A percentile compares a stretch with the other conserved stretches of the same genome.
Conservation (phyloP, 2,113 vertebrate genomes). For the Ceuthmochares aereus region DNA sequence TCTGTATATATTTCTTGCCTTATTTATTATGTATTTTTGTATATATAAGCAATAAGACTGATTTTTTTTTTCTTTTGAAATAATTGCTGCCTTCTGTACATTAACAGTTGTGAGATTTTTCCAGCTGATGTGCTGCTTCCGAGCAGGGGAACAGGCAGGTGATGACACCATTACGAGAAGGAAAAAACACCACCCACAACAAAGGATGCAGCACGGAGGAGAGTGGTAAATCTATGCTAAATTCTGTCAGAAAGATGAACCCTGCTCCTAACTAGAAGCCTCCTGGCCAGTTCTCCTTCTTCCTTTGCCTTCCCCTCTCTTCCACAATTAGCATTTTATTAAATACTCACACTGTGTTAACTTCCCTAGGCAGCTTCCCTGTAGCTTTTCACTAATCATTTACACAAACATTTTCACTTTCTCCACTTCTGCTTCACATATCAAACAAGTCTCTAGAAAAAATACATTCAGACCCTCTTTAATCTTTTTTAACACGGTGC, state of each 20-base stretch:
- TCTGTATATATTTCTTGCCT: background rate
- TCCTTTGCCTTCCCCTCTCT: background rate
- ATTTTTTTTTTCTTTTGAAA: background rate
- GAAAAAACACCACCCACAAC: accelerated
- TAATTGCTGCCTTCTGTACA: background rate
- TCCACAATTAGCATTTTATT: background rate
- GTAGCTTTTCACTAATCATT: background rate
- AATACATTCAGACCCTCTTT: background rate
- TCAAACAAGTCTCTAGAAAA: background rate
- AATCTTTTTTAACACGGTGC: background rate
- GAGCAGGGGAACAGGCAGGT: background rate
- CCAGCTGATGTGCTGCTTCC: background rate
- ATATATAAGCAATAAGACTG: background rate
- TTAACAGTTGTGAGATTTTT: background rate
- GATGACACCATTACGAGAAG: background rate
- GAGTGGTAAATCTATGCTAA: background rate
- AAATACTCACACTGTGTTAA: background rate
- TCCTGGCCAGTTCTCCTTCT: background rate
- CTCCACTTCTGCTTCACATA: background rate
- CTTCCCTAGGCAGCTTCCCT: background rate
- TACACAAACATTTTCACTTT: background rate
- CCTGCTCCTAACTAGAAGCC: background rate
- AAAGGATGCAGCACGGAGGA: background rate
- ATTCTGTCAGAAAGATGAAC: background rate
- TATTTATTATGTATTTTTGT: background rate